Percentiles rank a stretch among this genome's conserved stretches.
These are phyloP conservation scores for Corapipo altera DNA, from an alignment of 2,113 vertebrate genomes.

Conservation along the genomic window DNA sequence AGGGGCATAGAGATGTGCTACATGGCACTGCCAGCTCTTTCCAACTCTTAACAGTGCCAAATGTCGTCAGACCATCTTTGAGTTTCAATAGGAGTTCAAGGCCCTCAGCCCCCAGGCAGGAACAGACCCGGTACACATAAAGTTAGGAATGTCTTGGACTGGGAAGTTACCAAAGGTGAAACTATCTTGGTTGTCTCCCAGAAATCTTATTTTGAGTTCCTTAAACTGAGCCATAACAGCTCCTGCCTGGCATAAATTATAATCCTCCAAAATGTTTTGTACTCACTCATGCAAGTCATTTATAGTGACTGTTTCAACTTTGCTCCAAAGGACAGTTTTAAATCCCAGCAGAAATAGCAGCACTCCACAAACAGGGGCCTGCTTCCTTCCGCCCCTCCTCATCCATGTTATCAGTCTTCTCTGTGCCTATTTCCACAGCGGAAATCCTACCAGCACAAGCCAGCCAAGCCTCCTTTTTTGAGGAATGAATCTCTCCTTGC, in stretches of 20 bases:
- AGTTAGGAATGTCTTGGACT: not conserved
- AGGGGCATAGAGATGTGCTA: not conserved
- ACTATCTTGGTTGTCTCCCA: constrained; percentile 44
- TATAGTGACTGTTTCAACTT: constrained; percentile 25
- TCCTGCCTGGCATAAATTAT: constrained; percentile 50
- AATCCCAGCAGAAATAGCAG: constrained; percentile 26
- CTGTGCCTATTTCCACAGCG: not conserved
- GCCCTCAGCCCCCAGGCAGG: not conserved
- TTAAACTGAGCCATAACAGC: constrained; percentile 29
- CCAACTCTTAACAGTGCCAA: not conserved
- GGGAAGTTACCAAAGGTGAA: constrained; percentile 12
- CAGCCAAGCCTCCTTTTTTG: not conserved
- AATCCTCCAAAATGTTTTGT: constrained; percentile 31
- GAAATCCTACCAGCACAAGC: not conserved
- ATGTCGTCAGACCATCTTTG: not conserved
- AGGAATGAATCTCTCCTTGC: not conserved
- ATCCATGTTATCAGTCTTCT: not conserved
- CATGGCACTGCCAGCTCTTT: not conserved
- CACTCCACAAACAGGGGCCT: not conserved
- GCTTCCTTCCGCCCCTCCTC: constrained; percentile 3
- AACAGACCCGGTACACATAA: not conserved
- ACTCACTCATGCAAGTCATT: constrained; percentile 10
- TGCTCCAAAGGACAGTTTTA: not conserved
- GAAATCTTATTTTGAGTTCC: constrained; percentile 41
- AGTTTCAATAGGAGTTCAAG: not conserved